A percentile compares a stretch with the other conserved stretches of the same genome.
Conservation (phyloP, 2,888 invertebrate species). For the Calephelis perditalis region DNA sequence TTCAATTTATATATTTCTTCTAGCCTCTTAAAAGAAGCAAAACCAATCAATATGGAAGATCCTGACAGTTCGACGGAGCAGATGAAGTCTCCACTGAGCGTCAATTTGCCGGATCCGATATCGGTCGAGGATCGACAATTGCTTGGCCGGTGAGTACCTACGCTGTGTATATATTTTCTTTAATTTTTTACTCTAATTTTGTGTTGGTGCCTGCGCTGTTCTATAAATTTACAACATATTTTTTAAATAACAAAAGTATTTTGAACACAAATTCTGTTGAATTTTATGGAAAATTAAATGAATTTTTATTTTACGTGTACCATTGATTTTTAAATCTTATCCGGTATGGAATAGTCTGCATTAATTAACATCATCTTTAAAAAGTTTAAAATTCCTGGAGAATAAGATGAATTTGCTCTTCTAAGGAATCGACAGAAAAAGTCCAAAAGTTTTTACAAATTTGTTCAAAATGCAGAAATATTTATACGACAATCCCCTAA, state of each 20-base stretch:
- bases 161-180: too few relatives aligned
- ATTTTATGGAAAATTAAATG: background rate
- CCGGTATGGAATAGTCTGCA: background rate
- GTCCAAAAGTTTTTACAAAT: too few relatives aligned
- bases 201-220: too few relatives aligned
- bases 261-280: background rate
- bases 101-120: conserved; percentile 79
- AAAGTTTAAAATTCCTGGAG: background rate
- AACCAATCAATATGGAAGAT: conserved; percentile 84
- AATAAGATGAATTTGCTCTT: background rate
- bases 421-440: too few relatives aligned
- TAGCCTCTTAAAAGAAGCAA: conserved; percentile 94
- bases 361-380: background rate
- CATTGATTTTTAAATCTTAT: background rate
- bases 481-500: too few relatives aligned
- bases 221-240: too few relatives aligned
- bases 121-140: conserved; percentile 92
- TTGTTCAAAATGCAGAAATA: too few relatives aligned
- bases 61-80: conserved; percentile 62
- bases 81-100: conserved; percentile 59
- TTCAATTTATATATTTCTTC: conserved; percentile 24
- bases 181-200: too few relatives aligned
- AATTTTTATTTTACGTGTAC: background rate
- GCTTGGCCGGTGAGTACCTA: conserved; percentile 78
- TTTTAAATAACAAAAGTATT: background rate